These are phyloP conservation scores for Drosophila histrio DNA, from an alignment of 2,888 invertebrate species.

Conservation along the genomic window DNA sequence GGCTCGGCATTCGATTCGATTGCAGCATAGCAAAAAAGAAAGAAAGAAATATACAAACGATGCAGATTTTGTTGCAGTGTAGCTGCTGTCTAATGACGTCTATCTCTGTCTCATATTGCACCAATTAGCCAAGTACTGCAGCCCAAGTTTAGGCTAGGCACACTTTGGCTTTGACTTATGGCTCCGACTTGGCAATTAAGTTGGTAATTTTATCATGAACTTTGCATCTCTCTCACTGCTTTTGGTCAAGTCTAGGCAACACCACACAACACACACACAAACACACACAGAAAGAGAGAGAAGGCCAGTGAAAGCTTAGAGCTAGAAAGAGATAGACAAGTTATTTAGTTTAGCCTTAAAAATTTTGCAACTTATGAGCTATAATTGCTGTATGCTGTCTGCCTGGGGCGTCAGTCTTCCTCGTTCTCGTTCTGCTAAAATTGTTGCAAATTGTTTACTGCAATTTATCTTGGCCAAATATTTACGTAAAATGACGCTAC, in stretches of 20 bases:
- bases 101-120: slow-evolving; percentile 46
- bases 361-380: slow-evolving; percentile 63
- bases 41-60: too few species aligned
- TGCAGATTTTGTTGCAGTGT: too few species aligned
- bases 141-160: slow-evolving; percentile 23
- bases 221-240: slow-evolving; percentile 57
- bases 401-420: neutral
- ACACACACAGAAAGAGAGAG: slow-evolving; percentile 11
- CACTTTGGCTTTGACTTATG: slow-evolving; percentile 55
- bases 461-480: slow-evolving; percentile 76
- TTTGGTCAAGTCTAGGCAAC: slow-evolving; percentile 71
- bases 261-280: slow-evolving; percentile 31
- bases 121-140: slow-evolving; percentile 50
- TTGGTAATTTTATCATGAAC: slow-evolving; percentile 77
- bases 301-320: neutral
- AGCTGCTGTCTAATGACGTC: slow-evolving; percentile 40
- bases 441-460: slow-evolving; percentile 75
- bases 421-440: slow-evolving; percentile 22
- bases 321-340: slow-evolving; percentile 5
- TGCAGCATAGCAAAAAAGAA: slow-evolving; percentile 60
- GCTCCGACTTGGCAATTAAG: slow-evolving; percentile 67
- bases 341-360: slow-evolving; percentile 50
- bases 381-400: slow-evolving; percentile 62
- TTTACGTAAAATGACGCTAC: slow-evolving; percentile 45
- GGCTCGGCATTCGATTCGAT: slow-evolving; percentile 56